Evolutionary conservation across 2,797 vertebrate genomes (phyloP), one percentile per base, ranked within the genome.

Genomic region (Fistularia tabacaria): DNA sequence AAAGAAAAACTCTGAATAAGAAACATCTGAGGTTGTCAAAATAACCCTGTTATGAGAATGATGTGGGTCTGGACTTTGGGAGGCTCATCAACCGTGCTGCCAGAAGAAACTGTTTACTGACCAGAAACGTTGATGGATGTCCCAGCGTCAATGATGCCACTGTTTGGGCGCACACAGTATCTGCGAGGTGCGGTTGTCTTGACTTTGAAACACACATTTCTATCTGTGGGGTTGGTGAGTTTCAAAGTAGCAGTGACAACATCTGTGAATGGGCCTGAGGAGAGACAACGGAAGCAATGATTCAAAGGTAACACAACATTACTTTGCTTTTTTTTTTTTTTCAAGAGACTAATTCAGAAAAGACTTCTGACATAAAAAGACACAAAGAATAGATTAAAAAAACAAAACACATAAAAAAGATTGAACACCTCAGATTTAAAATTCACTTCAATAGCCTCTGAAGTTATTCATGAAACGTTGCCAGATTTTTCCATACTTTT

Each of bases 111-210:
- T 12, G 1, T 38, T n/a, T 66, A 86, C 85, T 0, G 48, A 96
- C 95, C 95, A 64, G 93, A 97, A 46, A 98, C 93, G 71, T 93
- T 95, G 86, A 96, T 76, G 62, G 93, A 96, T 79, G 92, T 86
- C 64, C 94, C 93, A 8, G 93, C 84, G 37, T 96, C 94, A 3
- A 98, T 94, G 87, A 95, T 82, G 71, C 95, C 95, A 50, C 94
- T 97, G 92, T 98, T 98, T 39, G 95, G 95, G 75, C 95, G 90
- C 78, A 97, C 95, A 47, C 95, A 98, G 88, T 98, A 98, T 81
- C 95, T 92, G 51, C 95, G 95, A 0, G 95, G 95, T 0, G 95
- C 95, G 0, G 95, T 98, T 38, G 95, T 98, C 92, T 97, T 98
- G 79, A 97, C 95, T 91, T 97, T 98, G 85, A 98, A 98, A 77